A percentile compares a stretch with the other conserved stretches of the same genome.
Evolutionary conservation across 2,888 invertebrate species (phyloP).

Genomic region (Peribatodes rhomboidaria): DNA sequence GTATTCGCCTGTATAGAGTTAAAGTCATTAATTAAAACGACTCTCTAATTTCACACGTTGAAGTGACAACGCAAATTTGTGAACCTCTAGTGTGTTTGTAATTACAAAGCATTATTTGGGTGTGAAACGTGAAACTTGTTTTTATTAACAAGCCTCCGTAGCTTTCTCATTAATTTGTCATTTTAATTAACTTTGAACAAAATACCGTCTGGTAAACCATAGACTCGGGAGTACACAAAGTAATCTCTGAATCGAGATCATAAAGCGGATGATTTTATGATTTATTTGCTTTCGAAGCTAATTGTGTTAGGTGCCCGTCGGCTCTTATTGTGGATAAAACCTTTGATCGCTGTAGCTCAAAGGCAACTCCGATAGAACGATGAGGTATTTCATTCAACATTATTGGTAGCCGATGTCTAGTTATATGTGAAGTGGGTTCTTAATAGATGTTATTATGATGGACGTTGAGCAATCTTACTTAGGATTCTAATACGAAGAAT

Average conservation of each 20-base stretch:
- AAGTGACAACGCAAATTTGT: conserved; percentile 79
- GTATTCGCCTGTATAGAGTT: conserved; percentile 58
- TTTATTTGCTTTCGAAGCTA: conserved; percentile 74
- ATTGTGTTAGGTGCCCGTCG: conserved; percentile 70
- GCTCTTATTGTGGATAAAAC: conserved; percentile 59
- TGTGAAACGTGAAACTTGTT: conserved; percentile 70
- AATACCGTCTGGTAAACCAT: conserved; percentile 40
- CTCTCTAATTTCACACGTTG: conserved; percentile 73
- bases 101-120: conserved; percentile 72
- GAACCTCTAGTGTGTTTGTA: conserved; percentile 66
- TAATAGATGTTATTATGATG: conserved; percentile 48
- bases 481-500: conserved; percentile 46
- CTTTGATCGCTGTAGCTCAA: conserved; percentile 59
- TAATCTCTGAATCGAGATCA: conserved; percentile 66
- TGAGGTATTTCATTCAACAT: conserved; percentile 58
- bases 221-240: conserved; percentile 48
- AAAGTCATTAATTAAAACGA: conserved; percentile 79
- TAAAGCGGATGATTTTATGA: conserved; percentile 70
- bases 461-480: conserved; percentile 42
- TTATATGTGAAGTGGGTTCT: conserved; percentile 49
- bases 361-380: conserved; percentile 53
- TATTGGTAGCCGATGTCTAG: conserved; percentile 55
- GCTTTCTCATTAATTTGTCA: conserved; percentile 75
- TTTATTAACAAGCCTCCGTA: conserved; percentile 65
- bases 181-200: conserved; percentile 70